Conservation (phyloP, 1,140 invertebrate species). For the Campoletis sonorensis region DNA sequence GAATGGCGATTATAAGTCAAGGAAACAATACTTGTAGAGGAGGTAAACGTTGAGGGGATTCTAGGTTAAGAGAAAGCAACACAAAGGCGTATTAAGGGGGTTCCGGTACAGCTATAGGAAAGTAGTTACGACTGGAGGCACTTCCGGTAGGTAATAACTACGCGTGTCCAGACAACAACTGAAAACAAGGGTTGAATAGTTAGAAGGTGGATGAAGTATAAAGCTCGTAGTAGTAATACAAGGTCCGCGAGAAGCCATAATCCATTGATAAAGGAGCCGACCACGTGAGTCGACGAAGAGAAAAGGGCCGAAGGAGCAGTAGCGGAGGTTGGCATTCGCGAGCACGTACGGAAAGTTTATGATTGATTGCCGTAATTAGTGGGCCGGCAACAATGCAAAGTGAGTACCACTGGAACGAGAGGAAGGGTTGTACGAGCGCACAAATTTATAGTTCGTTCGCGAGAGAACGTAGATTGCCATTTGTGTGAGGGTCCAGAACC, state of each 20-base stretch:
- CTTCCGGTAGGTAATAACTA: constrained; percentile 51
- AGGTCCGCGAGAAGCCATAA: background rate
- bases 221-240: too few species aligned
- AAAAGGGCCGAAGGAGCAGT: constrained; percentile 1
- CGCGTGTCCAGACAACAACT: constrained; percentile 49
- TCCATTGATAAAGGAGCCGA: constrained; percentile 19
- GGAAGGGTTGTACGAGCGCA: constrained; percentile 45
- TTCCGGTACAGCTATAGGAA: constrained; percentile 37
- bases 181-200: background rate
- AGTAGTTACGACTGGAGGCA: constrained; percentile 38
- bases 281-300: constrained; percentile 6
- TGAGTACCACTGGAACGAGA: constrained; percentile 49
- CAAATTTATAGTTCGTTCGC: constrained; percentile 49
- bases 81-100: background rate
- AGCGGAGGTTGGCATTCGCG: constrained; percentile 35
- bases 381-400: constrained; percentile 54
- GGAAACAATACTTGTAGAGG: background rate
- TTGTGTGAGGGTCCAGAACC: too few species aligned
- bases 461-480: constrained; percentile 39
- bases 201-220: background rate
- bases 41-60: background rate
- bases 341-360: constrained; percentile 53
- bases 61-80: background rate
- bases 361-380: constrained; percentile 56
- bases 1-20: background rate